Evolutionary conservation across 2,113 vertebrate species (phyloP), one percentile per base, ranked within the genome.

Genomic region (Alethe castanea): DNA sequence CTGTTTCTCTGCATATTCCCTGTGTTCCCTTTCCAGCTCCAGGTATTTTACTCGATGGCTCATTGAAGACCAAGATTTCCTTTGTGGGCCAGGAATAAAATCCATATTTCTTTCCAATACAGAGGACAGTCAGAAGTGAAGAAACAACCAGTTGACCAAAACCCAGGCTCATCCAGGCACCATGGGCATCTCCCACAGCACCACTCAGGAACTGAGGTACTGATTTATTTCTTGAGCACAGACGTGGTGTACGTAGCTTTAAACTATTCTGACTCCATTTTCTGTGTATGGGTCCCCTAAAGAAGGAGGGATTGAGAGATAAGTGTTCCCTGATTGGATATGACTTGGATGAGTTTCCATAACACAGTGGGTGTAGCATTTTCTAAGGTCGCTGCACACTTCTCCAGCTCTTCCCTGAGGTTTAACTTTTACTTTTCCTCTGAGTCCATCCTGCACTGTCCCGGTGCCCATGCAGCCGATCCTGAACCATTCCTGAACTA

Each of bases 191-290:
- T 67, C 65, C 47, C 23, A 56, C 52, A 45, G 65, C 77, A 73
- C 19, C 81, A 19, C 16, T 80, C 73, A 72, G 52, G 54, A 95
- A 7, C 38, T 14, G 36, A 91, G 65, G 67, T 78, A 71, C 15
- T n/a, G 54, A 44, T 60, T 91, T 72, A 50, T 91, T 81, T 84
- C 40, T 50, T 31, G 52, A 50, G 42, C 33, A 86, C 42, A 70
- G 59, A n/a, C 1, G 0, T 17, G 12, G 5, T 53, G 13, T 42
- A 48, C 2, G 0, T 13, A 76, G 28, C 23, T 82, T 72, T 93
- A 56, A 94, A 88, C 22, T 64, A 12, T 62, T 70, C 69, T 67
- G 40, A 57, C n/a, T 81, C 36, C 29, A 38, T 89, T 90, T 94
- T 48, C 80, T 81, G 47, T 89, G 3, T 15, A 2, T 26, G 47